A percentile compares a stretch with the other conserved stretches of the same genome.
These are phyloP conservation scores for Perccottus glenii DNA, from an alignment of 2,113 vertebrate species.

Conservation along the genomic window DNA sequence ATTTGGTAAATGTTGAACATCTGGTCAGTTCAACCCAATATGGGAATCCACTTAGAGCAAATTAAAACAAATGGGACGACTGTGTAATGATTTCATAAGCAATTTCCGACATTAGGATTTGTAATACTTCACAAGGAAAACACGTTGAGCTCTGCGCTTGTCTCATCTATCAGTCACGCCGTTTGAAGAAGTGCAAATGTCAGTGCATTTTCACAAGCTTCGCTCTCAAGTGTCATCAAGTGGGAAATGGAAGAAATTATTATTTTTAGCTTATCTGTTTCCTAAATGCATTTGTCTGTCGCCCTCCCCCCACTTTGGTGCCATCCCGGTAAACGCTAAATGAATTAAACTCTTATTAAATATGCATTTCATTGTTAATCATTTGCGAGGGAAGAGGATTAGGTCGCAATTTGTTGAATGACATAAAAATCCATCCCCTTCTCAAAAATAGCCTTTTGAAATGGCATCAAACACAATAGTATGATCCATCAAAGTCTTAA, in stretches of 20 bases:
- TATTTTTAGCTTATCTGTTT: conserved; percentile 35
- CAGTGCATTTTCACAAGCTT: conserved; percentile 8
- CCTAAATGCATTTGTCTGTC: conserved; percentile 56
- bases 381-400: conserved; percentile 79
- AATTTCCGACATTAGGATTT: conserved; percentile 77
- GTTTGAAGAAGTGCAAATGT: conserved; percentile 38
- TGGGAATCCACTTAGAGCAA: conserved; percentile 80
- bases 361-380: conserved; percentile 82
- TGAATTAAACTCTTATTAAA: conserved; percentile 80
- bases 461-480: conserved; percentile 65
- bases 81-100: conserved; percentile 78
- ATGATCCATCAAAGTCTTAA: conserved; percentile 52
- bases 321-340: conserved; percentile 70
- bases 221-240: conserved; percentile 39
- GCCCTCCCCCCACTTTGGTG: conserved; percentile 37
- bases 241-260: conserved; percentile 13
- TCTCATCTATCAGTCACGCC: conserved; percentile 67
- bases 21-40: conserved; percentile 79
- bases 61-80: conserved; percentile 81
- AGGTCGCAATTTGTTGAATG: conserved; percentile 80
- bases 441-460: conserved; percentile 74
- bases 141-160: conserved; percentile 53
- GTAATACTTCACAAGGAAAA: conserved; percentile 74
- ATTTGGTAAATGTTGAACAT: conserved; percentile 77
- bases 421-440: conserved; percentile 69